phyloP scores from a whole-genome alignment of 2,113 vertebrate species.

The Felis chaus region DNA sequence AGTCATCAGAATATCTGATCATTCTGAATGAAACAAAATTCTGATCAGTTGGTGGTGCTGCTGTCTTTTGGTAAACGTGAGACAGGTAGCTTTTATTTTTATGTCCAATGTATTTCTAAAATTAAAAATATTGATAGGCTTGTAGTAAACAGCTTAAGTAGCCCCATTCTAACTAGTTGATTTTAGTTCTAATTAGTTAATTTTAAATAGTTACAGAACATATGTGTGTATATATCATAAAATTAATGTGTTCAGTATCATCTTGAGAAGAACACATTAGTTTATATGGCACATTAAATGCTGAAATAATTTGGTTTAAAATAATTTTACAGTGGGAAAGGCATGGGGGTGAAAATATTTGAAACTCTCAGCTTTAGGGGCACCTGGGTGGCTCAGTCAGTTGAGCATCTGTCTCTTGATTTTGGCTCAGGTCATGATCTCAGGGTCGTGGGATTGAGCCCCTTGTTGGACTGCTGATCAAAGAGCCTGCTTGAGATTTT shows the following conservation, averaged over 20 bases:
- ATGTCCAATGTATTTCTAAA: constrained; percentile 7
- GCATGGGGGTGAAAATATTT: neutral
- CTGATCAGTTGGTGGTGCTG: constrained; percentile 29
- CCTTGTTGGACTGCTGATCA: no score
- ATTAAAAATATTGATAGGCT: constrained; percentile 10
- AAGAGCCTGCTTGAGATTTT: no score
- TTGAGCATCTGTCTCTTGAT: no score
- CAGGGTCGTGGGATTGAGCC: no score
- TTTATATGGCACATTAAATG: constrained; percentile 36
- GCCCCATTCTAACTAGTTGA: neutral
- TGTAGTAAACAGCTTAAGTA: neutral
- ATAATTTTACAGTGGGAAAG: constrained; percentile 43
- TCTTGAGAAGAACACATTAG: neutral
- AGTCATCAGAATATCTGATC: neutral
- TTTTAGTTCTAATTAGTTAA: constrained; percentile 38
- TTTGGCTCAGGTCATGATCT: no score
- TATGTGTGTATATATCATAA: neutral
- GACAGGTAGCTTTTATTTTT: neutral
- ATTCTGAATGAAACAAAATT: constrained; percentile 21
- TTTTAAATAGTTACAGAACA: constrained; percentile 46
- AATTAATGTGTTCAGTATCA: constrained; percentile 27
- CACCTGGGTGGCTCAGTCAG: no score
- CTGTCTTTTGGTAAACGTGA: constrained; percentile 22
- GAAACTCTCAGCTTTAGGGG: constrained; percentile 14
- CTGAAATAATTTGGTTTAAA: constrained; percentile 47